Base-by-base conservation (phyloP, 2,797 vertebrate species). In the Heteromormyrus szaboi region DNA sequence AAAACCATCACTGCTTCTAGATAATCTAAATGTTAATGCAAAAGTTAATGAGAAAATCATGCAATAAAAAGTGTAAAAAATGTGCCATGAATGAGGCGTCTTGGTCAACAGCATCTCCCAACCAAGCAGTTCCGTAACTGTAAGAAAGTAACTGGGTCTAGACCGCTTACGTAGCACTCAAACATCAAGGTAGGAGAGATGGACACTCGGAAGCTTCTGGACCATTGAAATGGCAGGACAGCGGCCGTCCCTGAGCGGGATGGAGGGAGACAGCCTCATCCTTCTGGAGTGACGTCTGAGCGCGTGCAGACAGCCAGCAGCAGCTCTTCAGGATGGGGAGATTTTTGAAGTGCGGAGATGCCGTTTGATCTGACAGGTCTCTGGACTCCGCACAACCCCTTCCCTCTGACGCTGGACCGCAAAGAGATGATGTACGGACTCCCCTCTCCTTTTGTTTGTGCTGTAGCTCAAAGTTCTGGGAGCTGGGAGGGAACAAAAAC, bases 321-420 rank as follows among this genome's bases (percentile, higher is more conserved):
- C 76, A 86, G 91, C 62, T 89, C 86, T 79, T 41, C 11, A 53
- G 56, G 87, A 88, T 0, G 44, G 89, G 87, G 90, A 88, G 86
- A 88, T 90, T 90, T 89, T 89, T 89, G 90, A 90, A 91, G 88
- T 86, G 53, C 1, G 46, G 37, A 83, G 90, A 44, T 48, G 68
- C 51, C 19, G 89, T 92, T 91, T 92, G 91, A 93, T 92, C 91
- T 91, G 89, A 54, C 87, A 91, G 89, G 41, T 91, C 90, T 92
- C 90, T 91, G 90, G 91, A 92, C 89, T 83, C 81, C 89, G 90
- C 88, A 85, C 81, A 91, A 90, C 88, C 76, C 53, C 11, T 12
- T 88, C 44, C 65, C 79, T 85, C 89, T 91, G 89, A 89, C 19
- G 51, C 86, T 46, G n/a, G 22, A 25, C 87, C 89, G 44, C 88